These are phyloP conservation scores for Empidonax traillii DNA, from an alignment of 2,113 vertebrate genomes.

Conservation along the genomic window DNA sequence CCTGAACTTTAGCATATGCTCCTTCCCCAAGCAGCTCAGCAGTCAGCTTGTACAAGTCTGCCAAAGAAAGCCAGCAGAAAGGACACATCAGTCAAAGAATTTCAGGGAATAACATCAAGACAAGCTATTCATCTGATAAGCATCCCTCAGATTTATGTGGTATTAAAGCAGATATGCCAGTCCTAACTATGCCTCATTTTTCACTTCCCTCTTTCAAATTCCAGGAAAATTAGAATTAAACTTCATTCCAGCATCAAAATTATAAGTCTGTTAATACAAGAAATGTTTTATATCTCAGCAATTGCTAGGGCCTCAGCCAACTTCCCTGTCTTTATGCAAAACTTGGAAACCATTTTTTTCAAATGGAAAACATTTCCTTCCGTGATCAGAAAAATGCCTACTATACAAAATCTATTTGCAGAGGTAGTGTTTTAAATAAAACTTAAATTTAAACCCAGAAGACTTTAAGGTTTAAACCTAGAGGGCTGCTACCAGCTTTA, in stretches of 20 bases:
- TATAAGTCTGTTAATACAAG: neutral
- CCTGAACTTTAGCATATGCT: slow-evolving; percentile 93
- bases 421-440: neutral
- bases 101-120: neutral
- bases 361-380: neutral
- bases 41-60: slow-evolving; percentile 92
- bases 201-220: neutral
- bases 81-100: neutral
- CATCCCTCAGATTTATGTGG: neutral
- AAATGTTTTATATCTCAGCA: neutral
- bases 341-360: neutral
- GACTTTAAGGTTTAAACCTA: neutral
- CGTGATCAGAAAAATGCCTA: neutral
- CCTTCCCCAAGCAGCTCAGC: slow-evolving; percentile 93
- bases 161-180: neutral
- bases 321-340: neutral
- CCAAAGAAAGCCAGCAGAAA: slow-evolving; percentile 34
- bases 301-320: neutral
- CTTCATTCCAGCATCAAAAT: neutral
- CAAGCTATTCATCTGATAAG: neutral
- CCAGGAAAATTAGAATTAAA: neutral
- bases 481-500: neutral
- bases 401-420: neutral
- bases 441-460: neutral
- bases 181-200: neutral